Base-by-base conservation (phyloP, 2,888 invertebrate genomes). In the Caenorhabditis sulstoni region DNA sequence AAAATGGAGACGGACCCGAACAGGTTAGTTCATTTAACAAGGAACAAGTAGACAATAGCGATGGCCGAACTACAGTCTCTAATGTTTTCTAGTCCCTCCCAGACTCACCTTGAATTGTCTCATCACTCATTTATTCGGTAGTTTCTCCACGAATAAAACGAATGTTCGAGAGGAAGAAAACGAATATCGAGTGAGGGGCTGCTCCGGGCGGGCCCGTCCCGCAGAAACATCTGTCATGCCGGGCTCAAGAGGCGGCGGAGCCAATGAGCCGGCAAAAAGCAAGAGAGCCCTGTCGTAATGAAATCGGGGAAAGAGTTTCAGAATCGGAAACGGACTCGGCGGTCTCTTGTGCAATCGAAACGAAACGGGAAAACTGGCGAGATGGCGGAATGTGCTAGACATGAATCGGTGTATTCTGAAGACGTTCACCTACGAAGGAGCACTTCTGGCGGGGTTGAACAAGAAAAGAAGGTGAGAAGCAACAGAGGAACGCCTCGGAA, bases 361-460 rank as follows among this genome's bases (percentile, higher is more conserved):
- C 16, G 79, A 79, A 50, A 79, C 79, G 3, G 79, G 79, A 49
- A 79, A 79, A 49, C 22, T 79, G 45, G 79, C 70, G 9, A 50
- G 79, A 55, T 79, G 79, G 80, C 57, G 58, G 50, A 65, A 75
- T 44, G 39, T 80, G 23, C 37, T 80, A 3, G 80, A 80, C 23
- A 75, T 80, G 80, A 80, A 80, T 52, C 39, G 73, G 71, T 71
- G 80, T 41, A 35, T 71, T 16, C 66, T 80, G 22, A 80, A 71
- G 55, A 53, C 70, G 16, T 74, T 76, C 39, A 47, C 50, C 16
- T 80, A 80, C 62, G 71, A 80, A 35, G 80, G 80, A n/a, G 23
- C 49, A 7, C 47, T 80, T 23, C 47, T 80, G 16, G 22, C 55
- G 5, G 64, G 65, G 4, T 52, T 80, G 5, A 80, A 75, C 18